These are phyloP conservation scores for Girardinus metallicus DNA, from an alignment of 2,797 vertebrate species.

Conservation along the genomic window DNA sequence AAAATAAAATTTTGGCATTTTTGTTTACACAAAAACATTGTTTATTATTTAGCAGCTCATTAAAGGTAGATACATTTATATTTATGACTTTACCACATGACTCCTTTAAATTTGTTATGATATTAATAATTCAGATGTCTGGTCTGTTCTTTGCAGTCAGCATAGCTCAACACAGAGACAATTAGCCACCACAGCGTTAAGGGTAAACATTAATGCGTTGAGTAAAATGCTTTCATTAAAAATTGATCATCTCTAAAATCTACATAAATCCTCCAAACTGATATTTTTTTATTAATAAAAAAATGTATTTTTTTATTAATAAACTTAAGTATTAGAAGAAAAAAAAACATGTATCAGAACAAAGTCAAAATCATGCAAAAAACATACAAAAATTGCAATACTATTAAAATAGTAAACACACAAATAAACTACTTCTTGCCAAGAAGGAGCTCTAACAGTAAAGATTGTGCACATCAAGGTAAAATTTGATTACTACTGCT, in stretches of 20 bases:
- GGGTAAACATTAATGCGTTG: background rate
- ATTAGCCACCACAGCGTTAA: background rate
- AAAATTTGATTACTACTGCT: background rate
- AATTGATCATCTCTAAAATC: background rate
- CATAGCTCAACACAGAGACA: background rate
- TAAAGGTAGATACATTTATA: background rate
- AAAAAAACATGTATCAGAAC: background rate
- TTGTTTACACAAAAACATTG: background rate
- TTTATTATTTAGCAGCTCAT: too few species aligned
- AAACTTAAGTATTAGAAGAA: background rate
- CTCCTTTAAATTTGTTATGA: background rate
- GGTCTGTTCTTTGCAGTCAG: background rate
- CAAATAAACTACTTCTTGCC: background rate
- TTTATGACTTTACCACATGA: too few species aligned
- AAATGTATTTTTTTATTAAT: background rate
- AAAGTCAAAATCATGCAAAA: background rate
- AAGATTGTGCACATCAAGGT: background rate
- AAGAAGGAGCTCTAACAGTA: background rate
- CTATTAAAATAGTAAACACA: background rate
- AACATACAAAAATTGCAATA: background rate
- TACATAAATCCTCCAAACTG: background rate
- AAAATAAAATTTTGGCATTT: background rate
- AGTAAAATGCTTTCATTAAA: background rate
- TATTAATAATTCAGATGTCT: constrained; percentile 5
- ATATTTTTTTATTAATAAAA: background rate